These are phyloP conservation scores for Mormyrops attenuatus DNA, from an alignment of 2,797 vertebrate genomes.

Conservation along the genomic window DNA sequence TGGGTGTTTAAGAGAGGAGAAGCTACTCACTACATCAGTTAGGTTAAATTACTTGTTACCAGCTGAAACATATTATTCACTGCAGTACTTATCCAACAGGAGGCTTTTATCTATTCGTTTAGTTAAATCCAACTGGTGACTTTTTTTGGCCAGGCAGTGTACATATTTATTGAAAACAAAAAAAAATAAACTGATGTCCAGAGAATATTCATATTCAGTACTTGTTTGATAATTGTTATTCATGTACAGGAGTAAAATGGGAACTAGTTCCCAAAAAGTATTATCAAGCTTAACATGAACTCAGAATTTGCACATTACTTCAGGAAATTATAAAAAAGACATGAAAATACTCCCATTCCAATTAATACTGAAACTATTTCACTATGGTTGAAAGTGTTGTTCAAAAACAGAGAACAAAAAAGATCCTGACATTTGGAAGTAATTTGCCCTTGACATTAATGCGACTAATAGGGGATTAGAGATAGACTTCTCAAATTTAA, in stretches of 20 bases:
- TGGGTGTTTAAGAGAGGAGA: background rate
- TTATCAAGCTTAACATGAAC: background rate
- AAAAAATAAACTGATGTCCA: background rate
- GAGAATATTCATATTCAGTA: background rate
- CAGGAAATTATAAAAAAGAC: background rate
- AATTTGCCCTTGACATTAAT: background rate
- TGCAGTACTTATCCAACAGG: background rate
- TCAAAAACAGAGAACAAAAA: background rate
- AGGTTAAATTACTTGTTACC: background rate
- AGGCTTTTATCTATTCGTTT: background rate
- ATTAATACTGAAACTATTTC: background rate
- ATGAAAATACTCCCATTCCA: background rate
- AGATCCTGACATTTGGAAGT: background rate
- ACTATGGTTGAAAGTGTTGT: background rate
- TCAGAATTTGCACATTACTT: background rate
- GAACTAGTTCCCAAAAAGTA: background rate
- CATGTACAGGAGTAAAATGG: background rate
- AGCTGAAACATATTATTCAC: background rate
- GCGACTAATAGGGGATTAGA: background rate
- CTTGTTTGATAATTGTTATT: background rate
- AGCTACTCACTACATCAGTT: background rate
- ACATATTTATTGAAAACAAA: background rate
- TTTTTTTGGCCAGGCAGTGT: background rate
- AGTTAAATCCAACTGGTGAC: background rate
- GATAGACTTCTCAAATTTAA: background rate